A percentile compares a stretch with the other conserved stretches of the same genome.
Conservation (phyloP, 2,888 invertebrate species). For the Drosophila meridiana region DNA sequence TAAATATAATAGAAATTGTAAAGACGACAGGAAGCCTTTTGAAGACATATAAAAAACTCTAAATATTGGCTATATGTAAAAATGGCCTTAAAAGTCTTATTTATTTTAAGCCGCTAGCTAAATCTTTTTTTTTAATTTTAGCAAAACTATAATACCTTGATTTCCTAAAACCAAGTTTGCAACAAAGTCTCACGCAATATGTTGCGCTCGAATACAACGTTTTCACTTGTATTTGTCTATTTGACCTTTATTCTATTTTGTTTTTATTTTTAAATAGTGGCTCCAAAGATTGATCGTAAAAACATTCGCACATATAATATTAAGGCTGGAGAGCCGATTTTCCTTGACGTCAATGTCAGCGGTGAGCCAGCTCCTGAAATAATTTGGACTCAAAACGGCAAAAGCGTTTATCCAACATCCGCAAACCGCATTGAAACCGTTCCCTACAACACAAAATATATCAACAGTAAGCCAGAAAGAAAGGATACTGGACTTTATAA, state of each 20-base stretch:
- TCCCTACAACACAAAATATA: slow-evolving; percentile 94
- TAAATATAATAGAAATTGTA: too few relatives aligned
- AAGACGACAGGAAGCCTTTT: too few relatives aligned
- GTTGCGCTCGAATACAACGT: too few relatives aligned
- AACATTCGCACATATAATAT: slow-evolving; percentile 94
- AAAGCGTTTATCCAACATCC: slow-evolving; percentile 89
- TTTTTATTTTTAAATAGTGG: slow-evolving; percentile 87
- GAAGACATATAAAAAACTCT: too few relatives aligned
- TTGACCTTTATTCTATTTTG: background rate
- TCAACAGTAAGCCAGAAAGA: slow-evolving; percentile 93
- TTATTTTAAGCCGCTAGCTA: too few relatives aligned
- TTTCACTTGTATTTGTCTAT: too few relatives aligned
- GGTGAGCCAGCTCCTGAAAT: slow-evolving; percentile 97
- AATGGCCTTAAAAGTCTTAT: too few relatives aligned
- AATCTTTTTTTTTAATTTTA: too few relatives aligned
- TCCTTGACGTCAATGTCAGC: slow-evolving; percentile 94
- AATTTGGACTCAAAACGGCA: slow-evolving; percentile 93
- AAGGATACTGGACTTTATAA: slow-evolving; percentile 96
- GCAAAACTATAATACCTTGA: too few relatives aligned
- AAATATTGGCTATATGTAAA: too few relatives aligned
- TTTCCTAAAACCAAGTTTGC: too few relatives aligned
- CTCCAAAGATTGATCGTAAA: slow-evolving; percentile 97
- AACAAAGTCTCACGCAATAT: too few relatives aligned
- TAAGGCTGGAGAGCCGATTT: slow-evolving; percentile 95
- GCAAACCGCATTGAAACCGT: slow-evolving; percentile 90